phyloP scores from a whole-genome alignment of 2,113 vertebrate species.

The Acrocephalus kingi region DNA sequence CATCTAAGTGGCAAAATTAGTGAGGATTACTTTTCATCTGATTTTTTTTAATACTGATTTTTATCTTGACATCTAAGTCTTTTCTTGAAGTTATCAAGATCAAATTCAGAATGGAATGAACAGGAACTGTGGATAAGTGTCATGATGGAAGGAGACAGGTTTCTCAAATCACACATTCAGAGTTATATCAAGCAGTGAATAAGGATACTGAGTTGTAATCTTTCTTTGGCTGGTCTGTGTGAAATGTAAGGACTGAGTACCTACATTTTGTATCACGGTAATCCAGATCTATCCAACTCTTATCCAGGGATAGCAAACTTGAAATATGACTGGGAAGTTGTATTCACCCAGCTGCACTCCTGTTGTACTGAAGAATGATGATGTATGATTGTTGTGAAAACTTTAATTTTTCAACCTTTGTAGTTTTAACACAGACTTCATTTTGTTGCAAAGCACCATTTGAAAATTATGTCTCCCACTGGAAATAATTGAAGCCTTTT shows the following conservation, averaged over 20 bases:
- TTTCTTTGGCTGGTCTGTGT: background rate
- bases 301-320: background rate
- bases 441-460: background rate
- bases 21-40: background rate
- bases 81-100: background rate
- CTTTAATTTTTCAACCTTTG: background rate
- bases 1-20: background rate
- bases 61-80: background rate
- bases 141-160: background rate
- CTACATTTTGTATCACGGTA: rapidly evolving
- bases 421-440: background rate
- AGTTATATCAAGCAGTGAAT: background rate
- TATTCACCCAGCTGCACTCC: background rate
- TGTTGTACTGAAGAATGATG: background rate
- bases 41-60: background rate
- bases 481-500: background rate
- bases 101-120: background rate
- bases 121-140: background rate
- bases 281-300: background rate
- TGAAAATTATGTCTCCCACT: background rate
- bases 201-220: background rate
- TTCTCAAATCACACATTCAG: background rate
- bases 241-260: background rate
- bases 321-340: background rate
- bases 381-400: background rate